Evolutionary conservation across 2,113 vertebrate species (phyloP).

Genomic region (Calonectris borealis): DNA sequence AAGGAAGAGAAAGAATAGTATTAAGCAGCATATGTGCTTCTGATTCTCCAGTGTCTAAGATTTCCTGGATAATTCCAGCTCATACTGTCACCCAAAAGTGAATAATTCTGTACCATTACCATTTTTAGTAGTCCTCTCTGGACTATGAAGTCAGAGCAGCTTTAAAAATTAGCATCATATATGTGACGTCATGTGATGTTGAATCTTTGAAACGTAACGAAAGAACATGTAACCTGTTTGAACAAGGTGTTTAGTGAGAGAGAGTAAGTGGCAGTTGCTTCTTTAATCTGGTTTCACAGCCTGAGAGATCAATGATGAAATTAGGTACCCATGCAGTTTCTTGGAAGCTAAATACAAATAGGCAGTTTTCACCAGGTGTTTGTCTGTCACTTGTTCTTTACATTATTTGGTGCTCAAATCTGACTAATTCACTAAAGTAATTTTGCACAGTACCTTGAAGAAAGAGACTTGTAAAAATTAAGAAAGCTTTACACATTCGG

Average conservation of each 20-base stretch:
- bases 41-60: background rate
- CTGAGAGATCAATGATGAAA: background rate
- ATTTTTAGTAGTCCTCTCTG: background rate
- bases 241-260: background rate
- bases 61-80: background rate
- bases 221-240: background rate
- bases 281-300: background rate
- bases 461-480: background rate
- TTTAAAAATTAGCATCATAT: background rate
- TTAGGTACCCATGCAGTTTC: background rate
- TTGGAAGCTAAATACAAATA: background rate
- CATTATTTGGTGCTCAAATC: background rate
- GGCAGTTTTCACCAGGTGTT: background rate
- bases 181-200: background rate
- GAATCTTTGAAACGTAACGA: background rate
- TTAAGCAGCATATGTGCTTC: background rate
- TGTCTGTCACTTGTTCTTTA: background rate
- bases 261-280: background rate
- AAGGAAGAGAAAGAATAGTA: background rate
- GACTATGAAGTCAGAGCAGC: background rate
- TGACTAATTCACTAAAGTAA: background rate
- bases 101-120: background rate
- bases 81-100: background rate
- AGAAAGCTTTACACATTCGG: background rate
- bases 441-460: background rate